Base-by-base conservation (phyloP, 1,140 invertebrate species). In the Lasioglossum baleicum region DNA sequence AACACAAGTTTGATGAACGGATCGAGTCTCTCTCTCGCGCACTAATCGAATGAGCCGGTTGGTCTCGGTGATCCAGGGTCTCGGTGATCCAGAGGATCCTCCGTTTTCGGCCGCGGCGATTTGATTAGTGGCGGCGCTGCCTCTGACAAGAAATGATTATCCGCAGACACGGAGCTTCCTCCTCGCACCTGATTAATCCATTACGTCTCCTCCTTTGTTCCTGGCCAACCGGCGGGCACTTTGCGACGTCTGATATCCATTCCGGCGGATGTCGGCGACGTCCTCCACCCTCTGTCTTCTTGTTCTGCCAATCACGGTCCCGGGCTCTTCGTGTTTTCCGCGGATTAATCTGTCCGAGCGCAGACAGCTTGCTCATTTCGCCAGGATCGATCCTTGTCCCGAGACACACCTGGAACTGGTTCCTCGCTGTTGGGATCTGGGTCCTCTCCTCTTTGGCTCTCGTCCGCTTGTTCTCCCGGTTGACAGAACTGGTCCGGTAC, bases 121-220 rank as follows among this genome's bases (percentile, higher is more conserved):
- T 78, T 7, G 68, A 78, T 71, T 31, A 72, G 44, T 4, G 40
- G 20, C 48, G 22, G 22, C 61, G 51, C 61, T 65, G 69, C 0
- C 35, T 17, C 22, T 53, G 64, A 83, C 73, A 35, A 65, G 78
- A 61, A 80, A 80, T 80, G 74, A 77, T 75, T 75, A 78, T 80
- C 63, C 72, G n/a, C 44, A 64, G 40, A 65, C 44, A 66, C 76
- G 66, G 51, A 51, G 74, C 81, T 65, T 83, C 76, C 73, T 35
- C 40, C 71, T 51, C 26, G 71, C 83, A 81, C 83, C 73, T 84
- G 83, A 85, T 84, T 81, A 85, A 85, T 84, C 83, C 75, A 74
- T 85, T 85, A 85, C 83, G 69, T 75, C 53, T 79, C 81, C 68
- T 13, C 15, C 40, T 85, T 80, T 85, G 83, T 85, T 77, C 78